Conservation (phyloP, 2,113 vertebrate genomes). For the Phalacrocorax pelagicus region DNA sequence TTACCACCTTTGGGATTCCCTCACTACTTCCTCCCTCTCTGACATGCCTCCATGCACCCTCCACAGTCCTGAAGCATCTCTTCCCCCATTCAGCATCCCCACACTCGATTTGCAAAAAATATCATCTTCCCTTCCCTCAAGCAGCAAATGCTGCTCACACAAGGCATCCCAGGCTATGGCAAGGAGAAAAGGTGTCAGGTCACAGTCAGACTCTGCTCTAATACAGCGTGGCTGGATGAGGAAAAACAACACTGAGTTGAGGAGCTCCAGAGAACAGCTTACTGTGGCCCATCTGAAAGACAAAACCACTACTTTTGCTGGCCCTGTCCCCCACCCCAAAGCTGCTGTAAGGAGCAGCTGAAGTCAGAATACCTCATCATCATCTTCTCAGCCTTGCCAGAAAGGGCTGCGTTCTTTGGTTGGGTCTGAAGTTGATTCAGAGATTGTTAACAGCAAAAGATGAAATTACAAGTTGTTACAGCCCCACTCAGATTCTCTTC, state of each 20-base stretch:
- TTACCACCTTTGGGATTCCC: neutral
- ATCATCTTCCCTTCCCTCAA: neutral
- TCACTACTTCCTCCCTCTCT: neutral
- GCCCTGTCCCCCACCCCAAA: neutral
- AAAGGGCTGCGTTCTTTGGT: neutral
- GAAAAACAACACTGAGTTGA: neutral
- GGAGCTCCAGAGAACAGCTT: neutral
- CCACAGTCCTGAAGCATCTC: neutral
- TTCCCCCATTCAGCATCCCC: neutral
- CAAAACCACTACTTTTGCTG: neutral
- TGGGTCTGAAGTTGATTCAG: neutral
- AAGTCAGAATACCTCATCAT: neutral
- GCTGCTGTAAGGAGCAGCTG: neutral
- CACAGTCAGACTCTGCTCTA: neutral
- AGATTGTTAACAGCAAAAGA: neutral
- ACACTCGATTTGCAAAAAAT: neutral
- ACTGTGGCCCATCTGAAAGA: neutral
- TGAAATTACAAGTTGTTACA: neutral
- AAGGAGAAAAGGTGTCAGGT: neutral
- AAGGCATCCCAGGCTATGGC: neutral
- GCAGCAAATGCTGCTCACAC: neutral
- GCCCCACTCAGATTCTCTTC: neutral
- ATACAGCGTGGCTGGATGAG: accelerated
- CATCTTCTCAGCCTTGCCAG: neutral
- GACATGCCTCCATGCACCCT: neutral